Evolutionary conservation across 2,888 invertebrate genomes (phyloP), one percentile per base, ranked within the genome.

Genomic region (Drosophila subsilvestris): DNA sequence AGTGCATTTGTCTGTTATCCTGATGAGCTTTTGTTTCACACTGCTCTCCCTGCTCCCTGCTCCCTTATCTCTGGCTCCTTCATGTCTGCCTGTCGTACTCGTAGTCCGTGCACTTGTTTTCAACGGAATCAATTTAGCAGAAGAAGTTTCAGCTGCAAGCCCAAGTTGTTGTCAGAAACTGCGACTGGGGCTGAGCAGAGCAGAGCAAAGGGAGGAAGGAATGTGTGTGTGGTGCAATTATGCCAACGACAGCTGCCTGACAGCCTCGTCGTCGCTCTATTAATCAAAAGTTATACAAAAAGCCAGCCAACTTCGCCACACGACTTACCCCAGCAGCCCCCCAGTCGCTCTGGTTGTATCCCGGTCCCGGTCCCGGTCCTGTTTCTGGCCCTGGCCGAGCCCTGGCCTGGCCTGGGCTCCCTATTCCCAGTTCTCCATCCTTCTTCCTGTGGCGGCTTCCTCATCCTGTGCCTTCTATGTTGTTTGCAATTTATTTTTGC

Each of bases 271-370:
- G 67, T 69, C 63, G 72, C 78, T 82, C 84, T 82, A 84, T 82
- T 82, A 82, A 84, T 84, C 84, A 82, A 82, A 82, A 84, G 84
- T 82, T 82, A 75, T 81, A 80, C 75, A 81, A 79, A 83, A 84
- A 83, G 79, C 80, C 77, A 77, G 70, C 63, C 75, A 83, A 80
- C 74, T 80, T 77, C 79, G 73, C 77, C 77, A 67, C 78, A 80
- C 67, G 70, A 79, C 56, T 67, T 60, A 47, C 27, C 55, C 50
- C 27, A 10, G 43, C 9, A n/a, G 17, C n/a, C 27, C 29, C 4
- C 9, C 27, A 12, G 25, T 44, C 29, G 27, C 47, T 17, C 6
- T 27, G 45, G 9, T 56, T 56, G 17, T 17, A 29, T 29, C 29
- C n/a, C 10, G 42, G 25, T 55, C 6, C 43, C n/a, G 29, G 42